phyloP scores from a whole-genome alignment of 2,113 vertebrate genomes.

The Prunella himalayana region DNA sequence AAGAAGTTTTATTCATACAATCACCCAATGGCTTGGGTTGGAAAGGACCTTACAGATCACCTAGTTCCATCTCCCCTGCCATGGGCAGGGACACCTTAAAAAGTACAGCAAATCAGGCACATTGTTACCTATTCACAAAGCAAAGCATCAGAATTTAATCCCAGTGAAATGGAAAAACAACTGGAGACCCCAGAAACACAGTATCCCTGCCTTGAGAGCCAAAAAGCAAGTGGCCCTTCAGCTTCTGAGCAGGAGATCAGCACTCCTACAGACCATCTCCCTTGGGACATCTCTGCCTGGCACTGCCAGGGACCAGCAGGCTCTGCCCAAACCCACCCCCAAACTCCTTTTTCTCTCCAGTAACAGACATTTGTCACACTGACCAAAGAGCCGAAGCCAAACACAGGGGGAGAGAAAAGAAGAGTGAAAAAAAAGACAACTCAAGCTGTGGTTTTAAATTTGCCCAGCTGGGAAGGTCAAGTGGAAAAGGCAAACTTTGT shows the following conservation, averaged over 20 bases:
- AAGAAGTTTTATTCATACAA: neutral
- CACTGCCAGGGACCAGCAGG: neutral
- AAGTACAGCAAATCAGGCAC: neutral
- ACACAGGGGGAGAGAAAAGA: neutral
- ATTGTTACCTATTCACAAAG: neutral
- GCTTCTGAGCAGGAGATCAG: neutral
- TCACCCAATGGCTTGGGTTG: neutral
- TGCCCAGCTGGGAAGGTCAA: constrained; percentile 33
- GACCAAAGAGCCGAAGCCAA: neutral
- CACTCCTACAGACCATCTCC: neutral
- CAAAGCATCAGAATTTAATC: neutral
- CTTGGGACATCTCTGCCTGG: neutral
- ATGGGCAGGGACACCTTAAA: neutral
- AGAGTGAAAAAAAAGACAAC: neutral
- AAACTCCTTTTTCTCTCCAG: neutral
- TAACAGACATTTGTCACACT: neutral
- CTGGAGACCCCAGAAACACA: neutral
- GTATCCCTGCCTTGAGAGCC: neutral
- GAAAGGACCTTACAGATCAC: neutral
- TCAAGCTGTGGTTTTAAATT: neutral
- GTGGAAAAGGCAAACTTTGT: constrained; percentile 19
- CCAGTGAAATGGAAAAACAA: neutral
- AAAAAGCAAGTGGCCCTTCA: neutral
- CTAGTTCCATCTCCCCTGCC: neutral
- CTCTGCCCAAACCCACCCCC: neutral